phyloP scores from a whole-genome alignment of 2,888 invertebrate species.

The Bombylius major region DNA sequence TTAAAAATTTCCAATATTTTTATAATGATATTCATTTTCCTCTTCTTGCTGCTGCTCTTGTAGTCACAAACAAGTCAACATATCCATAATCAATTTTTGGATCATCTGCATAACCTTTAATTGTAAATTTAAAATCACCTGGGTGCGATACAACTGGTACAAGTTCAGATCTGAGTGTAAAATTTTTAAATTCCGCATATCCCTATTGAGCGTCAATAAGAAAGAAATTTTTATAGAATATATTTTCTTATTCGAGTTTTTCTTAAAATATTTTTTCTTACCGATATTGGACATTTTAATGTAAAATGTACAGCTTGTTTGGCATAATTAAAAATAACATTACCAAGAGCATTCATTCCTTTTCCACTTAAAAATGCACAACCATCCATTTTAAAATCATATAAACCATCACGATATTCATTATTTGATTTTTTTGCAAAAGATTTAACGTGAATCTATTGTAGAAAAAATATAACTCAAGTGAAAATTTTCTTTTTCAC shows the following conservation, averaged over 20 bases:
- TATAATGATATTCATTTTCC: not conserved
- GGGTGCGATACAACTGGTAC: not conserved
- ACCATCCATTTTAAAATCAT: not conserved
- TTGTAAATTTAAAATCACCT: not conserved
- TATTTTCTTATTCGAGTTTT: no score
- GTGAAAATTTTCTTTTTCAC: no score
- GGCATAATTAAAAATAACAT: not conserved
- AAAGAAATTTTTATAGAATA: no score
- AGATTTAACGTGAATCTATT: not conserved
- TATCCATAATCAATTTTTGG: not conserved
- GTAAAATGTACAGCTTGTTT: not conserved
- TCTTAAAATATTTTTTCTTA: not conserved
- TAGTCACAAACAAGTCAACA: not conserved
- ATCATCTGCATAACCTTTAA: not conserved
- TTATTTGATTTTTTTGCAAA: not conserved
- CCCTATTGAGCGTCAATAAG: not conserved
- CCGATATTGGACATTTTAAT: not conserved
- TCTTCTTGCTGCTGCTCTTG: not conserved
- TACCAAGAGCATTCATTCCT: not conserved
- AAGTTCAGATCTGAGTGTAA: not conserved
- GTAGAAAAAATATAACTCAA: no score
- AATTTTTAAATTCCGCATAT: not conserved
- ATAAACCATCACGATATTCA: not conserved
- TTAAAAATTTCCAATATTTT: no score
- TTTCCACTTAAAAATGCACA: not conserved